phyloP scores from a whole-genome alignment of 2,888 invertebrate genomes.

The Deroplatys truncata region DNA sequence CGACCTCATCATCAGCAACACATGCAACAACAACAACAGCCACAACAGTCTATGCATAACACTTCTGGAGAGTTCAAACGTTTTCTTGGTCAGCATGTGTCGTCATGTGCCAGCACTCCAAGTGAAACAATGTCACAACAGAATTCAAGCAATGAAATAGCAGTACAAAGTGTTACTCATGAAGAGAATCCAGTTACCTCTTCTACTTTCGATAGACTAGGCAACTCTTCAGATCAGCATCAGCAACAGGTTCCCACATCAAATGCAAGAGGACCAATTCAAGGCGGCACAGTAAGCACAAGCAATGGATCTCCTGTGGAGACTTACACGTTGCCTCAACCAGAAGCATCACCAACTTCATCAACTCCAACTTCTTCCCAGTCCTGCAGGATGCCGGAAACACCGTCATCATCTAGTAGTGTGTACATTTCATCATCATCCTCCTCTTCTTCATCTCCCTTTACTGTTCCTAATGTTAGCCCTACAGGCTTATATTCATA shows the following conservation, averaged over 20 bases:
- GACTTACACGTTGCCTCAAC: conserved; percentile 16
- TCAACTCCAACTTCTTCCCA: conserved; percentile 19
- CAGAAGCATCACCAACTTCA: conserved; percentile 20
- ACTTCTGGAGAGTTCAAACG: conserved; percentile 8
- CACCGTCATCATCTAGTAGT: conserved; percentile 6
- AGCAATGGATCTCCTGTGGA: conserved; percentile 56
- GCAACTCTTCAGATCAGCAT: conserved; percentile 4
- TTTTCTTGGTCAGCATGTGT: not conserved
- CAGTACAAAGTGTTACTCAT: not conserved
- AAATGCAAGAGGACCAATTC: conserved; percentile 62
- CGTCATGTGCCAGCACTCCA: not conserved
- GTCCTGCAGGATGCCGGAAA: conserved; percentile 11
- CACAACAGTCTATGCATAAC: conserved; percentile 30
- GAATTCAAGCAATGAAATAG: not conserved
- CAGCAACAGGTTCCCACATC: not conserved
- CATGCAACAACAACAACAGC: conserved; percentile 28
- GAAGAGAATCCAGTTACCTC: conserved; percentile 60
- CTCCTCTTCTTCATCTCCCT: conserved; percentile 27
- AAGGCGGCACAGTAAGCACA: conserved; percentile 80
- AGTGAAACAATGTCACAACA: not conserved
- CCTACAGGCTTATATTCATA: conserved; percentile 23
- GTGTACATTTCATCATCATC: conserved; percentile 24
- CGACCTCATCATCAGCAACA: conserved; percentile 33
- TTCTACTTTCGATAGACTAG: conserved; percentile 50
- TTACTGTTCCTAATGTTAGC: conserved; percentile 23